These are phyloP conservation scores for Hedychridium roseum DNA, from an alignment of 2,888 invertebrate species.

Conservation along the genomic window DNA sequence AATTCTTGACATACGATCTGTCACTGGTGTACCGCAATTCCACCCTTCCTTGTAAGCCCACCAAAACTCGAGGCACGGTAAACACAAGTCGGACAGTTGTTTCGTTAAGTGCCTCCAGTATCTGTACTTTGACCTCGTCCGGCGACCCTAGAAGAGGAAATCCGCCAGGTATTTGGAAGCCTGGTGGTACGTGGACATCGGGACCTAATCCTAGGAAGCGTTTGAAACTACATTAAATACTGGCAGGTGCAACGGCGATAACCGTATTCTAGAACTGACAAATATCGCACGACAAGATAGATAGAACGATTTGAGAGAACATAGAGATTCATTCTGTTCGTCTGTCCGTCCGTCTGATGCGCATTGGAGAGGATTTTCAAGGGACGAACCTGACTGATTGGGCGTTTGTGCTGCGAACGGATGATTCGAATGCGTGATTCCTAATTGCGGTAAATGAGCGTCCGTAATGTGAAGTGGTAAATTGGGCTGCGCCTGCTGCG, in stretches of 20 bases:
- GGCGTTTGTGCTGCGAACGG: slow-evolving; percentile 55
- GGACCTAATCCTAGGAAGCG: neutral
- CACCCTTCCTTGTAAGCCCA: slow-evolving; percentile 86
- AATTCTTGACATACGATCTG: slow-evolving; percentile 67
- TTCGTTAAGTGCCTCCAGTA: slow-evolving; percentile 79
- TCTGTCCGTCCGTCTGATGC: too few species aligned
- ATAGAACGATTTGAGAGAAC: too few species aligned
- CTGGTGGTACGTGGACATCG: slow-evolving; percentile 40
- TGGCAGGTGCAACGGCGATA: neutral
- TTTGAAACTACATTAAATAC: neutral
- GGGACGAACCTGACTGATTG: slow-evolving; percentile 61
- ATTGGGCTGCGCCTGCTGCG: slow-evolving; percentile 30
- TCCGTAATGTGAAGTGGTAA: slow-evolving; percentile 48
- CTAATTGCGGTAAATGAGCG: slow-evolving; percentile 50
- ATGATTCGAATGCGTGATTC: slow-evolving; percentile 55
- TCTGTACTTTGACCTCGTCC: slow-evolving; percentile 68
- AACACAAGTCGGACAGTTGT: slow-evolving; percentile 83
- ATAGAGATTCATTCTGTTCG: too few species aligned
- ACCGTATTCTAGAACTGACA: too few species aligned
- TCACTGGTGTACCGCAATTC: slow-evolving; percentile 84
- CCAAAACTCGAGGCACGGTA: slow-evolving; percentile 81
- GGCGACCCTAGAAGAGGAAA: slow-evolving; percentile 40
- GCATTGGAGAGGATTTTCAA: slow-evolving; percentile 10
- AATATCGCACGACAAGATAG: too few species aligned
- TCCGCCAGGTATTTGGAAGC: slow-evolving; percentile 40